Base-by-base conservation (phyloP, 2,113 vertebrate genomes). In the Leiothrix lutea region DNA sequence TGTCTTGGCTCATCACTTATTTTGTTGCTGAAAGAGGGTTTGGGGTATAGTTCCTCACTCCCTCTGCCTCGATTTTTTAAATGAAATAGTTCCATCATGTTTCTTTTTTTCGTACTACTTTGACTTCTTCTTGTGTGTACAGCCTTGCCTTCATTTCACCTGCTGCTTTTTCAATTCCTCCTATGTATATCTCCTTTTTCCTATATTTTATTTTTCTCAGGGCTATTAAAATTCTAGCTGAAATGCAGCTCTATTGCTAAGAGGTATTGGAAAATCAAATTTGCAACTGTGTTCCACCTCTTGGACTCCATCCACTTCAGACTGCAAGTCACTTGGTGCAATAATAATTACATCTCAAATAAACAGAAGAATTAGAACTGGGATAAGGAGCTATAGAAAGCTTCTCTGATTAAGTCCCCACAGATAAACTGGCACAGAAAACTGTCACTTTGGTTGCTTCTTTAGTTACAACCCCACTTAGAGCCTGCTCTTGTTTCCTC, bases 41-140 rank as follows among this genome's bases (percentile, higher is more conserved):
- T 74, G 22, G 40, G 15, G 1, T 54, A 20, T 78, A 24, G 8
- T 11, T 74, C 35, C 29, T 56, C 17, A 10, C 24, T 16, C 22
- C 25, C 4, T 22, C 35, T 38, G 17, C 31, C 14, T 60, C n/a
- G 16, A 35, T 64, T 45, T 67, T 71, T 57, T 12, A 8, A 26
- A 17, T 0, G 0, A 21, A 57, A 5, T 72, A 25, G 11, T 53
- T 69, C 18, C 12, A 16, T 60, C 5, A 2, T 18, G 3, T 51
- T 82, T 86, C 11, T 84, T 74, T 53, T 53, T 65, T 13, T 50
- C 1, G 1, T 73, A 6, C 2, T 60, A 4, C 20, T 71, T 87
- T 44, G 45, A 26, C 29, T 87, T 3, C 4, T 40, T 38, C 5
- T 23, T 75, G 8, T 40, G 17, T 47, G 6, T 66, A 14, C 12